A percentile compares a stretch with the other conserved stretches of the same genome.
Conservation (phyloP, 2,888 invertebrate species). For the Lobophora halterata region DNA sequence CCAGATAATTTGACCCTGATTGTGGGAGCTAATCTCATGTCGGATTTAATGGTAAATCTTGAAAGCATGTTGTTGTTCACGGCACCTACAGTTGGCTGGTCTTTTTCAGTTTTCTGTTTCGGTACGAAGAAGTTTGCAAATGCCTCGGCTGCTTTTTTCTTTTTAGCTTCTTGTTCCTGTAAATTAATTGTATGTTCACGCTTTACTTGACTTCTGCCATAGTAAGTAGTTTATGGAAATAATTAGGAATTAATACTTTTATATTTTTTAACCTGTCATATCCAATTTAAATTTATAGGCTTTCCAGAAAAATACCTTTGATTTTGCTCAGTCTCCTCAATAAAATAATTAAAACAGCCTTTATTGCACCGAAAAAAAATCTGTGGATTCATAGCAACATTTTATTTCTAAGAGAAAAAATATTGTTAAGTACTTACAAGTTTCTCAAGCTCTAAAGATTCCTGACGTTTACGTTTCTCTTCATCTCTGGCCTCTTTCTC, state of each 20-base stretch:
- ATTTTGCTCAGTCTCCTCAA: too few relatives aligned
- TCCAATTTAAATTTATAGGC: too few relatives aligned
- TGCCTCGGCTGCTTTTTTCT: conserved; percentile 88
- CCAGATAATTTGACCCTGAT: conserved; percentile 79
- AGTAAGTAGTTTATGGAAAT: too few relatives aligned
- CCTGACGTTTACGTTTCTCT: conserved; percentile 82
- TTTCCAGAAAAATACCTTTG: too few relatives aligned
- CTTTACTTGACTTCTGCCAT: too few relatives aligned
- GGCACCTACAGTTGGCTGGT: conserved; percentile 48
- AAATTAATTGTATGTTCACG: too few relatives aligned
- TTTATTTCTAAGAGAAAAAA: background rate
- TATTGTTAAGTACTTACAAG: conserved; percentile 41
- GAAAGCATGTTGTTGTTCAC: conserved; percentile 64
- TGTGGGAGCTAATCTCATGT: conserved; percentile 92
- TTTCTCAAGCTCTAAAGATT: conserved; percentile 82
- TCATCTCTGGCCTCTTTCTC: conserved; percentile 80
- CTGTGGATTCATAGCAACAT: too few relatives aligned
- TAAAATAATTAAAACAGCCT: too few relatives aligned
- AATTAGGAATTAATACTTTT: too few relatives aligned
- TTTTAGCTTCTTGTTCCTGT: conserved; percentile 85
- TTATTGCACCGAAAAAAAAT: too few relatives aligned
- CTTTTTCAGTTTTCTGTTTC: conserved; percentile 76
- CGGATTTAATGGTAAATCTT: conserved; percentile 84
- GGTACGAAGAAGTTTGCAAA: conserved; percentile 92
- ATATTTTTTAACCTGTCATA: too few relatives aligned